Evolutionary conservation across 2,113 vertebrate genomes (phyloP), one percentile per base, ranked within the genome.

Genomic region (Rhinolophus sinicus): DNA sequence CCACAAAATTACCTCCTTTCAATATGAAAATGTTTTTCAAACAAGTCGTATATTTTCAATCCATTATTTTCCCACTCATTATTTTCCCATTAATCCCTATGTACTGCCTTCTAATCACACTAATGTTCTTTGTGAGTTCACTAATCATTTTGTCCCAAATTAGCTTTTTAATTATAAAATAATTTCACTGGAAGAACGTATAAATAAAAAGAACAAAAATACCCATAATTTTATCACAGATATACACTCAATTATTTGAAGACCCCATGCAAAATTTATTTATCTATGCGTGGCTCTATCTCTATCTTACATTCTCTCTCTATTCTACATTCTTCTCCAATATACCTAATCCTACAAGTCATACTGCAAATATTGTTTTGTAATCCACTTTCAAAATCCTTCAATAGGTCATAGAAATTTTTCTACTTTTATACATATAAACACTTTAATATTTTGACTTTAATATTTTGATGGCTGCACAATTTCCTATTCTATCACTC

Each of bases 11-110:
- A 72, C 12, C 3, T 58, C 18, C 24, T 88, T 72, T 64, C 5
- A 96, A 50, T 88, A 90, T 33, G 69, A 89, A 95, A 91, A 64
- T 16, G 2, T 30, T 92, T 94, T 75, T 81, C 22, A 84, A 90
- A 58, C 2, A 83, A 83, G 9, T 58, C 64, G 6, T 95, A 52
- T 26, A 60, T 35, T 72, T 35, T 87, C 12, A 70, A 60, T 54
- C 73, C 10, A 72, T 70, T 70, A 50, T 60, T 60, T 52, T 58
- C 28, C 11, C 15, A 50, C 30, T 65, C 24, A 64, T 70, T 70
- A 50, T 60, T 60, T 52, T 58, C 28, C 11, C 12, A 50, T 35
- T 65, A 77, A 72, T 81, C 44, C 38, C 15, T 77, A 35, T 12
- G 35, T 47, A 88, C 8, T 75, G 24, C 5, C 18, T 86, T 89